Conservation (phyloP, 2,797 vertebrate genomes). For the Morus bassanus region DNA sequence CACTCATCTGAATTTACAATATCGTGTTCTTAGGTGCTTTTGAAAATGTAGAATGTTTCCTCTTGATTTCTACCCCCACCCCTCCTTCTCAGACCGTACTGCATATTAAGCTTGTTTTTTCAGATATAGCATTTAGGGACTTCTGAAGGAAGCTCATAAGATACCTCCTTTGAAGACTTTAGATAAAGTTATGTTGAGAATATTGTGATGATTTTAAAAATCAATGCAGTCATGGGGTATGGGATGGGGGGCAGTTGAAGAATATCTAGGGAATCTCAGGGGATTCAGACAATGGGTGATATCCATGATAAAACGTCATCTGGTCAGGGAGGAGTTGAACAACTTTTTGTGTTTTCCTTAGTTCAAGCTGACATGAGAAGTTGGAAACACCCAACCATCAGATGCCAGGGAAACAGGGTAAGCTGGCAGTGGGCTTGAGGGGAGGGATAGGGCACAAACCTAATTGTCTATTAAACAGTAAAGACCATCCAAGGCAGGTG, state of each 20-base stretch:
- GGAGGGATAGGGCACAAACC: slow-evolving; percentile 49
- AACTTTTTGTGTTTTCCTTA: slow-evolving; percentile 67
- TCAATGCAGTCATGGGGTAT: neutral
- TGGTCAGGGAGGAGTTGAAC: slow-evolving; percentile 65
- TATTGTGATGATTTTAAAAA: neutral
- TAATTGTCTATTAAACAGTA: neutral
- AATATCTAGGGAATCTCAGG: neutral
- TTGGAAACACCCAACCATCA: slow-evolving; percentile 67
- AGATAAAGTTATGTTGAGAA: neutral
- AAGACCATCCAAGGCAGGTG: neutral
- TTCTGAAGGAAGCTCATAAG: neutral
- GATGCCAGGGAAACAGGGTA: slow-evolving; percentile 67
- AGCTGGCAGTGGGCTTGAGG: slow-evolving; percentile 64
- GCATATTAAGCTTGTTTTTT: neutral
- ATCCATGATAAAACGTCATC: neutral
- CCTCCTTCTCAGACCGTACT: neutral
- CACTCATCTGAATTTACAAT: neutral
- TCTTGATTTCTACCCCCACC: neutral
- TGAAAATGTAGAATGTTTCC: neutral
- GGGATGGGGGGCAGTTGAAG: neutral
- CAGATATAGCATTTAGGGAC: neutral
- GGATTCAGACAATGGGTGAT: neutral
- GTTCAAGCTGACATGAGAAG: slow-evolving; percentile 68
- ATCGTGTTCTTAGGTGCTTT: neutral
- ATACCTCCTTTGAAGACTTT: neutral